Base-by-base conservation (phyloP, 2,797 vertebrate species). In the Enteromius viviparus region DNA sequence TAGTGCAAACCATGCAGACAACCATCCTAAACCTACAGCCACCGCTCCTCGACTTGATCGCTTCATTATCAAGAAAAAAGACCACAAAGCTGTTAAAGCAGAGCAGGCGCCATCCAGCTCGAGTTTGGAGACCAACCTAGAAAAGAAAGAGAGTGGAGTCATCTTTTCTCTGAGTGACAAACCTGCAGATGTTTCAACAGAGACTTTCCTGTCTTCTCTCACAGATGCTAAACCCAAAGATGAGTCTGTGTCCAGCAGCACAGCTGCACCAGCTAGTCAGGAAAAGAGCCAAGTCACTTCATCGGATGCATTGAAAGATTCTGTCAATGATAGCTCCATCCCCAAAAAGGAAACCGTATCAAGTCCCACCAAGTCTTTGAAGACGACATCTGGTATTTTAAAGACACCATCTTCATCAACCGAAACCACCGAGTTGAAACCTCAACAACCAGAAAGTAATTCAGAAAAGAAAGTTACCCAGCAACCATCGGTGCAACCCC, bases 181-280 rank as follows among this genome's bases (percentile, higher is more conserved):
- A 90, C 97, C 97, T 86, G 95, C 96, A 88, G 97, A 98, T 91
- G 96, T 98, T 88, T 97, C 98, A 58, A 99, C 98, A 34, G 97
- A 98, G 90, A 94, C 92, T 0, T 98, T 97, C 92, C 94, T 99
- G 90, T 93, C 95, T 55, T 96, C 95, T 89, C 88, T 99, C 84
- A 92, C 96, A 17, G n/a, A 88, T 19, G 32, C 82, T 87, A 89
- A 89, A 82, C 91, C 90, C 32, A 89, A 90, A 83, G 92, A 93
- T 78, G 93, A 66, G 47, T 12, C 47, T 0, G 64, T 90, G 88
- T 68, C 76, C 1, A 91, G 92, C 84, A 85, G 65, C 84, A 85
- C 89, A 60, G 90, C 92, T 53, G 78, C 77, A 86, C 85, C 51
- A 82, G 51, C 89, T 90, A 84, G 85, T 92, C 85, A 82, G 0